Percentiles rank a stretch among this genome's conserved stretches.
Evolutionary conservation across 2,113 vertebrate species (phyloP).

Genomic region (Periophthalmus modestus): DNA sequence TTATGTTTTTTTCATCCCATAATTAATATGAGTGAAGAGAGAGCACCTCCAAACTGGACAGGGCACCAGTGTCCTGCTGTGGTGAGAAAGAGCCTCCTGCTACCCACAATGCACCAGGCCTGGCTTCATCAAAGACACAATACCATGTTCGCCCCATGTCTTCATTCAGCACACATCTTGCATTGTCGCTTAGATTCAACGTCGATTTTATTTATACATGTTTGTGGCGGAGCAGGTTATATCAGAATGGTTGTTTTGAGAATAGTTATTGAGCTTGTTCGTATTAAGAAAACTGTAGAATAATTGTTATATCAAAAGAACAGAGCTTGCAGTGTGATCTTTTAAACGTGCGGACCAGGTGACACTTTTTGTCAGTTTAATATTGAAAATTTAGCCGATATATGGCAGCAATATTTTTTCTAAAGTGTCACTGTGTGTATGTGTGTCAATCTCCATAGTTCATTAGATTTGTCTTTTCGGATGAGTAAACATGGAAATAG

Average conservation of each 20-base stretch:
- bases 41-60: constrained; percentile 86
- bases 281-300: background rate
- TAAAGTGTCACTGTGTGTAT: no score
- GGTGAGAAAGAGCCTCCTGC: constrained; percentile 75
- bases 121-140: constrained; percentile 72
- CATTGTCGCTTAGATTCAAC: constrained; percentile 4
- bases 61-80: constrained; percentile 84
- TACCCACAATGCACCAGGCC: constrained; percentile 80
- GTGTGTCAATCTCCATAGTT: no score
- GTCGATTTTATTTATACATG: background rate
- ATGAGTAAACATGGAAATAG: no score
- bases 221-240: background rate
- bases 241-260: background rate
- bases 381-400: no score
- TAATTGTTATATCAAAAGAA: no score
- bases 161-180: constrained; percentile 63
- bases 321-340: no score
- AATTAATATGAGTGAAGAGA: constrained; percentile 96
- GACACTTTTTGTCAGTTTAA: no score
- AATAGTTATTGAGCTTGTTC: background rate
- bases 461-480: no score
- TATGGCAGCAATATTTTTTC: no score
- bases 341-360: no score
- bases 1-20: constrained; percentile 91
- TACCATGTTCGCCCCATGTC: constrained; percentile 65